Evolutionary conservation across 2,888 invertebrate genomes (phyloP).

Genomic region (Apoderus coryli): DNA sequence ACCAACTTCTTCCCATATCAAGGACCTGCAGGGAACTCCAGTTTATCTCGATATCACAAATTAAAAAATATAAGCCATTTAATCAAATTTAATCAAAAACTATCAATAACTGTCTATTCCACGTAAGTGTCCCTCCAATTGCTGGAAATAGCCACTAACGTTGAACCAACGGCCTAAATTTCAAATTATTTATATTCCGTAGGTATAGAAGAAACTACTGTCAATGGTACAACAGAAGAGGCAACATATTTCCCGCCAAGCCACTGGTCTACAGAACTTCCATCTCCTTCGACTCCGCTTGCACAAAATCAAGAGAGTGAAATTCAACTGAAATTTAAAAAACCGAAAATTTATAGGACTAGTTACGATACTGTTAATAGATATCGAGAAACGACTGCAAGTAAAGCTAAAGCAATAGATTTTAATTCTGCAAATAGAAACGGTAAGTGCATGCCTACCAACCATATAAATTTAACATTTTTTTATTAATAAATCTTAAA

Average conservation of each 20-base stretch:
- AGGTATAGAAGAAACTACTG: slow-evolving; percentile 34
- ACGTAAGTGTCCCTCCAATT: too few species aligned
- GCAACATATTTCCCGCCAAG: slow-evolving; percentile 38
- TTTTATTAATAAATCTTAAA: too few species aligned
- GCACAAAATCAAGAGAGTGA: slow-evolving; percentile 7
- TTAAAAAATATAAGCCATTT: too few species aligned
- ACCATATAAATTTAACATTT: too few species aligned
- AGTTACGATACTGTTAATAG: slow-evolving; percentile 11
- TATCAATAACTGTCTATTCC: too few species aligned
- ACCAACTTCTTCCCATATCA: too few species aligned
- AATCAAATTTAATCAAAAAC: too few species aligned
- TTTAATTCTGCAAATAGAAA: slow-evolving; percentile 14
- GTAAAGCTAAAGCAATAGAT: slow-evolving; percentile 14
- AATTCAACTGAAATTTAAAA: slow-evolving; percentile 6
- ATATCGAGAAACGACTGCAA: background rate
- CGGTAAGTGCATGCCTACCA: too few species aligned
- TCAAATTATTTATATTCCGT: slow-evolving; percentile 18
- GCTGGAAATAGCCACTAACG: too few species aligned
- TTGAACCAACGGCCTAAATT: too few species aligned
- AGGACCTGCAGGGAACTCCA: too few species aligned
- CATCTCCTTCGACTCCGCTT: slow-evolving; percentile 14
- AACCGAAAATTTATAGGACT: slow-evolving; percentile 14
- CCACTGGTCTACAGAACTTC: slow-evolving; percentile 39
- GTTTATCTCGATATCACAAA: too few species aligned
- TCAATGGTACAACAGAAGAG: slow-evolving; percentile 32